Conservation (phyloP, 2,113 vertebrate species). For the Callocephalon fimbriatum region DNA sequence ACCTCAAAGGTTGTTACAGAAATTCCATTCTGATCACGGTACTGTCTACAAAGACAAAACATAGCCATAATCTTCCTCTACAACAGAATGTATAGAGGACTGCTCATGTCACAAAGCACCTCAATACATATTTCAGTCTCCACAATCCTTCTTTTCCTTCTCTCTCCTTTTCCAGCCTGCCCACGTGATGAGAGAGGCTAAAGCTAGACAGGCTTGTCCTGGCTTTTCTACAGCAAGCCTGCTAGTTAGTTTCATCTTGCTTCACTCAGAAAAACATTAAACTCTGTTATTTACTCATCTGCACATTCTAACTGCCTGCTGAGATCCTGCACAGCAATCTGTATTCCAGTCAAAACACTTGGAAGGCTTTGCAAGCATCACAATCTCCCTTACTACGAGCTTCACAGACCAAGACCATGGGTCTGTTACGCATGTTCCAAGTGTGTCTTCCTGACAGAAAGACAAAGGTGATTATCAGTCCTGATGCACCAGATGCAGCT, state of each 20-base stretch:
- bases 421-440: not conserved
- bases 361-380: not conserved
- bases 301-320: not conserved
- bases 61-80: not conserved
- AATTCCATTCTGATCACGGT: not conserved
- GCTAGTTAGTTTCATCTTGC: not conserved
- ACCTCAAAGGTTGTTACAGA: not conserved
- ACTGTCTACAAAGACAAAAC: not conserved
- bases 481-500: not conserved
- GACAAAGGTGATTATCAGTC: not conserved
- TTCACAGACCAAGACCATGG: not conserved
- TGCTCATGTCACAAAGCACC: not conserved
- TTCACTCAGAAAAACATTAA: not conserved
- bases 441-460: not conserved
- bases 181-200: not conserved
- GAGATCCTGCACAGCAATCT: not conserved
- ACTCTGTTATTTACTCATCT: not conserved
- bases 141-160: not conserved
- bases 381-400: not conserved
- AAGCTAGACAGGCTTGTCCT: not conserved
- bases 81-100: not conserved
- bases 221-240: not conserved
- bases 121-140: not conserved
- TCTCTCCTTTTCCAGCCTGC: not conserved
- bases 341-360: not conserved